Evolutionary conservation across 2,888 invertebrate species (phyloP).

Genomic region (Gnatocerus cornutus): DNA sequence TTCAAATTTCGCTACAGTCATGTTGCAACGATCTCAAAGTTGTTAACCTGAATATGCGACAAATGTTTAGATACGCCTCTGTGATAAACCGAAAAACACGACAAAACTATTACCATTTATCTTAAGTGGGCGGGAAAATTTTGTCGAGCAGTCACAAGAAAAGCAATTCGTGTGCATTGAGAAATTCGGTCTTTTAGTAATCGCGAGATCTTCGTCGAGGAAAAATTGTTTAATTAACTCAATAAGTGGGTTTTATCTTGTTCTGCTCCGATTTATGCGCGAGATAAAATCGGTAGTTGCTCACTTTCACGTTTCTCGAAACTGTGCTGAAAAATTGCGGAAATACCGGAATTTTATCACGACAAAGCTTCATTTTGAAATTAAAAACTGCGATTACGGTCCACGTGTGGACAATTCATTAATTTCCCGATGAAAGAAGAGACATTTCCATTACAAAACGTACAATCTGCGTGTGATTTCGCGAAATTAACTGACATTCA

Average conservation of each 20-base stretch:
- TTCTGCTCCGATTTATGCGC: constrained; percentile 8
- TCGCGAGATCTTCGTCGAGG: not conserved
- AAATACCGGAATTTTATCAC: not conserved
- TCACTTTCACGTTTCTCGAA: constrained; percentile 25
- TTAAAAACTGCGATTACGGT: too few relatives aligned
- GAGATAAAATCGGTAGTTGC: constrained; percentile 15
- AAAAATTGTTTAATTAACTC: constrained; percentile 29
- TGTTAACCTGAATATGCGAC: constrained; percentile 31
- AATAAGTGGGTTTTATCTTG: constrained; percentile 23
- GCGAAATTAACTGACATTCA: too few relatives aligned
- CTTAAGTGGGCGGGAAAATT: too few relatives aligned
- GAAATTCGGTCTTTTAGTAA: too few relatives aligned
- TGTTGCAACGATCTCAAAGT: constrained; percentile 27
- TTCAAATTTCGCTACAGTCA: constrained; percentile 6
- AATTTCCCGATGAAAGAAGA: too few relatives aligned
- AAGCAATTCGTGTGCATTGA: too few relatives aligned
- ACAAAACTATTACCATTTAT: constrained; percentile 35
- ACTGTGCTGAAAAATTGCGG: not conserved
- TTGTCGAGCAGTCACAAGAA: too few relatives aligned
- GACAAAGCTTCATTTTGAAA: not conserved
- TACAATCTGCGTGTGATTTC: too few relatives aligned
- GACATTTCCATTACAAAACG: too few relatives aligned
- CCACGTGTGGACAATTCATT: too few relatives aligned
- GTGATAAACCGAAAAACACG: constrained; percentile 34
- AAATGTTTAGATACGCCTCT: constrained; percentile 31